Base-by-base conservation (phyloP, 2,113 vertebrate genomes). In the Parus major region DNA sequence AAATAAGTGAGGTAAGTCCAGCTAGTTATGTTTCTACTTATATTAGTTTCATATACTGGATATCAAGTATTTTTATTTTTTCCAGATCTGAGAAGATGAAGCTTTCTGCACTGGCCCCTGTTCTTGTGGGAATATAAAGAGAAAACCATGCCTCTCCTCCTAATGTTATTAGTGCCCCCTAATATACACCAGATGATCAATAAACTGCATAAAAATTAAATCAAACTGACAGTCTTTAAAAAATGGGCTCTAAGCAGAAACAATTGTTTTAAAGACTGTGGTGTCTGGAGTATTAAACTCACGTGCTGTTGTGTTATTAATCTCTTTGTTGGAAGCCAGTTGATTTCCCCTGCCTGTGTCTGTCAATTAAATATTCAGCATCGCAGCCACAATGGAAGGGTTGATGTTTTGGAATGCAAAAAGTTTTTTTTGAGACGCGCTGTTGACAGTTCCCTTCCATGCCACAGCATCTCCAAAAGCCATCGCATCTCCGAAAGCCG, bases 171-270 rank as follows among this genome's bases (percentile, higher is more conserved):
- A 97, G 95, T 96, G 90, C 91, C 91, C 88, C 71, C 5, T 98
- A 98, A 98, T 97, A 92, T 22, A 91, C 96, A 96, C 97, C 98
- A 98, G 96, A 98, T 97, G 96, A 98, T 97, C 96, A 97, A 97
- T 96, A 98, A 97, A 96, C 88, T 90, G 60, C 63, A 94, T 52
- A 96, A 97, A 98, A 98, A 97, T 97, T 97, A 98, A 98, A 97
- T 87, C 91, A 97, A 95, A 97, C 95, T 97, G 97, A 97, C 97
- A 97, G 89, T 92, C 95, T 94, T 95, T 89, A 59, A 97, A 97
- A 97, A 97, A 95, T 36, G 78, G 82, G 52, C 90, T 95, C 84
- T 94, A 97, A 98, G 94, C 86, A 98, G 96, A 97, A 97, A 97
- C 90, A 94, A 90, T 92, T 96, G 92, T 95, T 97, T 97, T 96